These are phyloP conservation scores for Eugnorisma glareosa DNA, from an alignment of 2,888 invertebrate genomes.

Conservation along the genomic window DNA sequence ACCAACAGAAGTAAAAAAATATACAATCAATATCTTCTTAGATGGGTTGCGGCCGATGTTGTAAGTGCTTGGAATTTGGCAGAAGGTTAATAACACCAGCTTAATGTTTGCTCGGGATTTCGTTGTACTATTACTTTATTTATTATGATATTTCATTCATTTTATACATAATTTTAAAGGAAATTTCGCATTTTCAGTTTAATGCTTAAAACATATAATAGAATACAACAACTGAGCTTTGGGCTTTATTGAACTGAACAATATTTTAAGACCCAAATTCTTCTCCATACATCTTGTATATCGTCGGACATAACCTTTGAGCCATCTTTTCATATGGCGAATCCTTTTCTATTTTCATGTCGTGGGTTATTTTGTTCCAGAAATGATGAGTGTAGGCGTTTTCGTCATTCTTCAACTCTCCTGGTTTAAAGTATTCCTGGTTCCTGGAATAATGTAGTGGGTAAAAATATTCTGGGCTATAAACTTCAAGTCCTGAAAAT, in stretches of 20 bases:
- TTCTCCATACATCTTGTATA: slow-evolving; percentile 66
- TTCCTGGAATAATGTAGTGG: slow-evolving; percentile 91
- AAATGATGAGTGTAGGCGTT: slow-evolving; percentile 72
- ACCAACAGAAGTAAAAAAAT: no score
- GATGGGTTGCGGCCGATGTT: no score
- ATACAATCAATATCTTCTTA: no score
- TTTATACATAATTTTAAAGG: no score
- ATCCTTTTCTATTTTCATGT: slow-evolving; percentile 60
- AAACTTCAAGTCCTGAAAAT: slow-evolving; percentile 91
- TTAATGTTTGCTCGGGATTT: no score
- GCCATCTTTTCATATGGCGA: slow-evolving; percentile 66
- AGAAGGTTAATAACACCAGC: no score
- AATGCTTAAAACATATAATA: no score
- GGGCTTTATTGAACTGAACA: not conserved
- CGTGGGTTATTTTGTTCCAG: slow-evolving; percentile 72
- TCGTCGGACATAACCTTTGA: slow-evolving; percentile 68
- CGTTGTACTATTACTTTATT: no score
- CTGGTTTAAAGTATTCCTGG: slow-evolving; percentile 48
- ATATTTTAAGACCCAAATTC: slow-evolving; percentile 49
- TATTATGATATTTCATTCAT: no score
- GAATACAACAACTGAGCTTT: no score
- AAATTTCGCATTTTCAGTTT: no score
- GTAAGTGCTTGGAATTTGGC: no score
- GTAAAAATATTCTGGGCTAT: slow-evolving; percentile 92
- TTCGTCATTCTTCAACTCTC: slow-evolving; percentile 32